Percentiles rank a stretch among this genome's conserved stretches.
These are phyloP conservation scores for Deilephila elpenor DNA, from an alignment of 2,888 invertebrate genomes.

Conservation along the genomic window DNA sequence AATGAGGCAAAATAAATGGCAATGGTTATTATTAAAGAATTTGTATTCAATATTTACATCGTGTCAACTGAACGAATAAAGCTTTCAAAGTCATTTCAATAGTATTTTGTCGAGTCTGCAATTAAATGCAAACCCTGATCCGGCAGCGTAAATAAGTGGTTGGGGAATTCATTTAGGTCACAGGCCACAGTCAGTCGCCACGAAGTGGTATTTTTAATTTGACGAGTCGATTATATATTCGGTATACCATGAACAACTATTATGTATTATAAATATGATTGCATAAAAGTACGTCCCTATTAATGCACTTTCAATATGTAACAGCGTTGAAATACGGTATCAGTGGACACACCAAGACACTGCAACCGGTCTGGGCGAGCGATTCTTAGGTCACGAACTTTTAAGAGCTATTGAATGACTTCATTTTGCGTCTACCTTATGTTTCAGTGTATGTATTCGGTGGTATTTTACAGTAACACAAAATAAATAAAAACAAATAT, in stretches of 20 bases:
- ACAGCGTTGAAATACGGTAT: constrained; percentile 22
- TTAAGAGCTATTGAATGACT: background rate
- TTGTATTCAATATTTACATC: background rate
- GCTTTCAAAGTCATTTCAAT: constrained; percentile 40
- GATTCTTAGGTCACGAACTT: constrained; percentile 29
- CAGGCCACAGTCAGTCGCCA: constrained; percentile 34
- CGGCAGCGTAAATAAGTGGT: constrained; percentile 46
- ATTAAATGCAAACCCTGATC: constrained; percentile 49
- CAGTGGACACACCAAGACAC: constrained; percentile 31
- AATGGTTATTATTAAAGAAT: background rate
- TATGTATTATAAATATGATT: background rate
- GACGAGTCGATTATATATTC: background rate
- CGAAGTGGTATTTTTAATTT: constrained; percentile 7
- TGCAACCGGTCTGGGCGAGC: constrained; percentile 47
- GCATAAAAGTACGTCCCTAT: background rate
- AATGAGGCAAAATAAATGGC: background rate
- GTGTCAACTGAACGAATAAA: constrained; percentile 4
- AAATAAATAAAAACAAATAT: too few species aligned
- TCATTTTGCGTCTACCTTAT: background rate
- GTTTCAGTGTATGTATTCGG: background rate
- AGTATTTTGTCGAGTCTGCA: constrained; percentile 46
- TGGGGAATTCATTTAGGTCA: constrained; percentile 48
- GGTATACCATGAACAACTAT: background rate
- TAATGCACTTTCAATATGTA: constrained; percentile 13
- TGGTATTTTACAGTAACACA: background rate